Evolutionary conservation across 2,113 vertebrate species (phyloP), one percentile per base, ranked within the genome.

Genomic region (Trachemys scripta): DNA sequence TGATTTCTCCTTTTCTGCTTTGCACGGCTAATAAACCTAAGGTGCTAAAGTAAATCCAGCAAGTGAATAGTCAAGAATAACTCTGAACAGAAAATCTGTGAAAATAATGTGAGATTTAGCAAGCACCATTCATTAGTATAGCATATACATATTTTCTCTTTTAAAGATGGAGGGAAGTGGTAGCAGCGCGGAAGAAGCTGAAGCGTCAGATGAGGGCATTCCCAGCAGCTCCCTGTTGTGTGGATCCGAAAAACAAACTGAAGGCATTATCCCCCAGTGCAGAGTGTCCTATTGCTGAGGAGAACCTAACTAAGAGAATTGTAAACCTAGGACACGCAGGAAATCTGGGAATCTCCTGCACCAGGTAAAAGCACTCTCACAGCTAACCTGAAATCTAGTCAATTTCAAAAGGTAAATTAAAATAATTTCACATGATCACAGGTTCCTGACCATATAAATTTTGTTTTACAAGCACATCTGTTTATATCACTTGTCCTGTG

Each of bases 151-250:
- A 4, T 87, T 0, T 35, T 84, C 11, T 93, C 5, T 90, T 82
- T 11, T 75, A 76, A 99, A 98, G 99, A 98, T 99, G 99, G 99
- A 99, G 98, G 42, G 99, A 99, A 16, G 99, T 99, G 62, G 99
- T 99, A 1, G 97, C 98, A 5, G 99, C 99, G 24, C 99, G 99
- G 31, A 98, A 98, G 38, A 99, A 99, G 94, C 88, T 99, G 93
- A 99, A 99, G 97, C 98, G 98, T 90, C 99, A 99, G 94, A 99
- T 99, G 99, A 98, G 99, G 89, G 99, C 98, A 0, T 99, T 99
- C 94, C 99, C 99, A n/a, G 99, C 99, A 0, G 99, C 99, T 6
- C 99, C 99, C 0, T 99, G 99, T 93, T 99, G 98, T 6, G 96
- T 99, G 27, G 99, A 99, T 54, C 97, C 98, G 10, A 97, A 94